phyloP scores from a whole-genome alignment of 2,888 invertebrate genomes.

The Elysia crispata region DNA sequence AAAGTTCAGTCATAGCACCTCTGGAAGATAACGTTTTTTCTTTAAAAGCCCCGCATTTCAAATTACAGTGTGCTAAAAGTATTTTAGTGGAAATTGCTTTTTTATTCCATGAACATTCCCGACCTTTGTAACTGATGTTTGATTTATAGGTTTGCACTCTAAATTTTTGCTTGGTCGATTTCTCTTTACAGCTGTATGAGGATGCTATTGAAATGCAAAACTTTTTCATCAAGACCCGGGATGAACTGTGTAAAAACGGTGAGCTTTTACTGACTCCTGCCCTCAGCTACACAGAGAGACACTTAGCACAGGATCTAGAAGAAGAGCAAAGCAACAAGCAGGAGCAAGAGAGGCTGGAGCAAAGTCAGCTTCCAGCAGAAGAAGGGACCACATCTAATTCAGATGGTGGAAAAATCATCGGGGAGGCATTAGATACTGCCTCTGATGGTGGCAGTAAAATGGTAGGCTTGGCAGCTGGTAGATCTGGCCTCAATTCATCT shows the following conservation, averaged over 20 bases:
- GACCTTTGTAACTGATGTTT: background rate
- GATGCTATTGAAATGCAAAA: conserved; percentile 95
- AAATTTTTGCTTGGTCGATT: background rate
- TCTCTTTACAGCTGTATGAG: conserved; percentile 85
- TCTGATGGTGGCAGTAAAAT: no score
- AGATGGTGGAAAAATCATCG: no score
- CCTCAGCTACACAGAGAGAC: conserved; percentile 86
- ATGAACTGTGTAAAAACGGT: conserved; percentile 87
- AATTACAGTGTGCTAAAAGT: no score
- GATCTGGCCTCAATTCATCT: no score
- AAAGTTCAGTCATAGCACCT: no score
- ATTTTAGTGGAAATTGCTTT: no score
- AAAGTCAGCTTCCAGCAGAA: conserved; percentile 57
- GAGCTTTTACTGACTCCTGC: conserved; percentile 92
- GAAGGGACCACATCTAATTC: conserved; percentile 61
- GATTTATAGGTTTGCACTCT: background rate
- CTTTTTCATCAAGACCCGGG: conserved; percentile 86
- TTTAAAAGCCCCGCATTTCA: no score
- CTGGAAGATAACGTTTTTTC: no score
- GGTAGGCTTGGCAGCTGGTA: no score
- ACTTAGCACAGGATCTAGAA: conserved; percentile 80
- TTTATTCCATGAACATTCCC: background rate
- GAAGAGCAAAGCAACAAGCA: conserved; percentile 80
- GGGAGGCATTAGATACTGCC: no score
- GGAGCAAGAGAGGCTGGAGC: conserved; percentile 71